phyloP scores from a whole-genome alignment of 2,113 vertebrate species.

The Recurvirostra avosetta region DNA sequence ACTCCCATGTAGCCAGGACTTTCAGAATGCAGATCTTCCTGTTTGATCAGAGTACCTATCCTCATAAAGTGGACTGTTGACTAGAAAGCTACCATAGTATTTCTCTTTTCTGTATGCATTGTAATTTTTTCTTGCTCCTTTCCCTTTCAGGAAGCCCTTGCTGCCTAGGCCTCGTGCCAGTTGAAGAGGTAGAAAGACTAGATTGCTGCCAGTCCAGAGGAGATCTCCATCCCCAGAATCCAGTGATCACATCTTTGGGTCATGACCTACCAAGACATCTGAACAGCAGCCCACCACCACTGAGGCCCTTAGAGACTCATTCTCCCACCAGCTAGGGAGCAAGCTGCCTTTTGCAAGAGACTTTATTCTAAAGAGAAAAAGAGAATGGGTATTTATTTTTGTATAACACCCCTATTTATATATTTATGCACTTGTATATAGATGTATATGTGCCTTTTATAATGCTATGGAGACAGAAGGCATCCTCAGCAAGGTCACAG shows the following conservation, averaged over 20 bases:
- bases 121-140: not conserved
- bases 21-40: not conserved
- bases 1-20: not conserved
- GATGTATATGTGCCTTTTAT: slow-evolving; percentile 81
- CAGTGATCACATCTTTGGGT: not conserved
- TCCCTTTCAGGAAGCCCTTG: slow-evolving; percentile 69
- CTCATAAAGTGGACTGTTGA: not conserved
- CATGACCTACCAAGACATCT: slow-evolving; percentile 64
- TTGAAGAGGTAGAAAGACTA: slow-evolving; percentile 74
- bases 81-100: not conserved
- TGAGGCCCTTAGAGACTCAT: slow-evolving; percentile 71
- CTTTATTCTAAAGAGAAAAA: slow-evolving; percentile 73
- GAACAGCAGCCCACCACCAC: slow-evolving; percentile 49
- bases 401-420: slow-evolving; percentile 97
- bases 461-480: slow-evolving; percentile 80
- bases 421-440: slow-evolving; percentile 99
- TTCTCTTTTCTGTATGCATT: not conserved
- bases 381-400: slow-evolving; percentile 97
- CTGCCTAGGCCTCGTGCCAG: slow-evolving; percentile 78
- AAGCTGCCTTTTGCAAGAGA: slow-evolving; percentile 63
- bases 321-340: slow-evolving; percentile 65
- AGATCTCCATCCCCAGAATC: slow-evolving; percentile 60
- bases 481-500: slow-evolving; percentile 57
- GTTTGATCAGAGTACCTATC: not conserved
- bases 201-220: slow-evolving; percentile 63